These are phyloP conservation scores for Lycaena phlaeas DNA, from an alignment of 2,888 invertebrate species.

Conservation along the genomic window DNA sequence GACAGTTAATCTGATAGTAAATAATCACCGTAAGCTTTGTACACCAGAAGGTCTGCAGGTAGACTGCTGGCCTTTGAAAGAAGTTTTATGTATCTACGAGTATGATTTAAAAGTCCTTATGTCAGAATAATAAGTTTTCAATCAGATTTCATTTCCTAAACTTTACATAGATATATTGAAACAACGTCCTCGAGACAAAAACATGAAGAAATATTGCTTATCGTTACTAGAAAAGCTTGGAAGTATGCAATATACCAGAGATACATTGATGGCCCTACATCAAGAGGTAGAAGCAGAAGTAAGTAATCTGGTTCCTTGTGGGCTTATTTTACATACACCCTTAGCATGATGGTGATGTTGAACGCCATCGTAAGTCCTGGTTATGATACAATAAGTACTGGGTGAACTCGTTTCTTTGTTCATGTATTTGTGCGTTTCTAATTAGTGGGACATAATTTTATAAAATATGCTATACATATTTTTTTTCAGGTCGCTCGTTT, in stretches of 20 bases:
- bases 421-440: background rate
- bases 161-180: conserved; percentile 2
- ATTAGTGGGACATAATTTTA: background rate
- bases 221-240: conserved; percentile 61
- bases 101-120: too few relatives aligned
- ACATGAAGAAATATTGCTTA: conserved; percentile 57
- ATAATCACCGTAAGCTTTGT: too few relatives aligned
- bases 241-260: conserved; percentile 15
- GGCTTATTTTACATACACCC: too few relatives aligned
- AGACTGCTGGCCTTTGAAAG: too few relatives aligned
- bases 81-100: too few relatives aligned
- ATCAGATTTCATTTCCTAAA: background rate
- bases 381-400: background rate
- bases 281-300: background rate
- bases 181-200: conserved; percentile 77
- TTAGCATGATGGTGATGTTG: too few relatives aligned
- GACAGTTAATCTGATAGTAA: too few relatives aligned
- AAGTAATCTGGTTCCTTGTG: too few relatives aligned
- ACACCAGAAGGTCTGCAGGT: too few relatives aligned
- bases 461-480: background rate
- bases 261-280: background rate
- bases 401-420: background rate
- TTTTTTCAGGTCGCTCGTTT: conserved; percentile 1
- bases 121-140: too few relatives aligned
- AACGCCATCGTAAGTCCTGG: too few relatives aligned